A percentile compares a stretch with the other conserved stretches of the same genome.
phyloP scores from a whole-genome alignment of 2,797 vertebrate genomes.

The Ctenopoma kingsleyae region DNA sequence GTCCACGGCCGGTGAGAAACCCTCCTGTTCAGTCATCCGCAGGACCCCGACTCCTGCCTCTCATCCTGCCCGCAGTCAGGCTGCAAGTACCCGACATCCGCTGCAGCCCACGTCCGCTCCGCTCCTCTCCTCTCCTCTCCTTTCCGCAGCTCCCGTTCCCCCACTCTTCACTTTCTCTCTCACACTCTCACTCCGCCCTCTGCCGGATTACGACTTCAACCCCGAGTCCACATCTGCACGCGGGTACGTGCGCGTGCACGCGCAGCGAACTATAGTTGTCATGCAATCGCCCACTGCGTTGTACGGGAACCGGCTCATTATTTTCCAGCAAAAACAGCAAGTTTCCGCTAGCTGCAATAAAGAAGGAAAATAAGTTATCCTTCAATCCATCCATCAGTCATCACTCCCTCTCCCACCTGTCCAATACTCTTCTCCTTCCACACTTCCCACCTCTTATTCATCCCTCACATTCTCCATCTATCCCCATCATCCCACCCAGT shows the following conservation, averaged over 20 bases:
- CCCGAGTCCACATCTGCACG: constrained; percentile 63
- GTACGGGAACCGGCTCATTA: neutral
- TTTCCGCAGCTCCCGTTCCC: constrained; percentile 58
- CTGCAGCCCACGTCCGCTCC: constrained; percentile 51
- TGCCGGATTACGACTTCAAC: constrained; percentile 47
- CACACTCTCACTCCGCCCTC: constrained; percentile 65
- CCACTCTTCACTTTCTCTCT: constrained; percentile 27
- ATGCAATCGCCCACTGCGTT: constrained; percentile 11
- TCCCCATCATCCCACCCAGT: constrained; percentile 44
- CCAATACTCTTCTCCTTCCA: neutral
- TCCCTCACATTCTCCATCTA: constrained; percentile 14
- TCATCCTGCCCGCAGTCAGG: constrained; percentile 33
- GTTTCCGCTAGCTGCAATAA: neutral
- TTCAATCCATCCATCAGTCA: constrained; percentile 11
- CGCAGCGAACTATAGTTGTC: neutral
- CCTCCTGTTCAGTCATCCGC: constrained; percentile 20
- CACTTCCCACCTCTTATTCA: neutral
- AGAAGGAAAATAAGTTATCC: neutral
- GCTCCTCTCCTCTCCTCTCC: constrained; percentile 53
- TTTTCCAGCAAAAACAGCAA: constrained; percentile 3
- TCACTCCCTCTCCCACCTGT: neutral
- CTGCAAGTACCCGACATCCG: constrained; percentile 50
- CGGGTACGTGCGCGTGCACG: neutral
- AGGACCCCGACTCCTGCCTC: constrained; percentile 26
- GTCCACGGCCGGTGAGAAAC: neutral